Base-by-base conservation (phyloP, 2,797 vertebrate species). In the Microctenopoma lineatum region DNA sequence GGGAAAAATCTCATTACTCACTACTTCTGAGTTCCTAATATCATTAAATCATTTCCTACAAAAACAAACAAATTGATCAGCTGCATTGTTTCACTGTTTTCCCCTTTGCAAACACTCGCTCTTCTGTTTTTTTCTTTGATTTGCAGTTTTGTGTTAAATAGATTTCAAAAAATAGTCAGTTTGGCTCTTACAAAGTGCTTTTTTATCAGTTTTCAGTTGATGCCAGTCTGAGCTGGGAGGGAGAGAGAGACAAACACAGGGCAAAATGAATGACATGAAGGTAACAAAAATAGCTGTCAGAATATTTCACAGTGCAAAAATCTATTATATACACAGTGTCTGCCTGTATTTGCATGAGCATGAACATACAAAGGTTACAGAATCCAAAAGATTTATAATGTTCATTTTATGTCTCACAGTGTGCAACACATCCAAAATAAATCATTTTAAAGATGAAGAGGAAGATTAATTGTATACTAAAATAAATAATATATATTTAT, bases 241-340 rank as follows among this genome's bases (percentile, higher is more conserved):
- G 68, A 39, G 27, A 70, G 59, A 54, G 38, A 78, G 68, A 77
- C 65, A 46, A 81, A 84, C 66, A 87, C 56, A 79, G 80, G 63
- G 65, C 46, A 46, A 64, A 75, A 65, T 7, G 54, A 80, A 84
- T 50, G 60, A 84, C 67, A 70, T 36, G 50, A 61, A 85, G 21
- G 32, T 68, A 78, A 71, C 74, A 87, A 86, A 86, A 83, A 85
- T 34, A 58, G 82, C 70, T 46, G 72, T 75, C 65, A 26, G 66
- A 86, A 71, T 71, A 85, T 86, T 91, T 90, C 83, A 91, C 82
- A 91, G 88, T 71, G 75, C 79, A 79, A 78, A 88, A 84, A 84
- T 77, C 70, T 71, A 80, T 72, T 48, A 61, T 82, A 70, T 55
- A 77, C 81, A 84, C 65, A 81, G 66, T 73, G 70, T 76, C 66